phyloP scores from a whole-genome alignment of 35 echinoderm and acorn worm genomes.

The Ptychodera flava region DNA sequence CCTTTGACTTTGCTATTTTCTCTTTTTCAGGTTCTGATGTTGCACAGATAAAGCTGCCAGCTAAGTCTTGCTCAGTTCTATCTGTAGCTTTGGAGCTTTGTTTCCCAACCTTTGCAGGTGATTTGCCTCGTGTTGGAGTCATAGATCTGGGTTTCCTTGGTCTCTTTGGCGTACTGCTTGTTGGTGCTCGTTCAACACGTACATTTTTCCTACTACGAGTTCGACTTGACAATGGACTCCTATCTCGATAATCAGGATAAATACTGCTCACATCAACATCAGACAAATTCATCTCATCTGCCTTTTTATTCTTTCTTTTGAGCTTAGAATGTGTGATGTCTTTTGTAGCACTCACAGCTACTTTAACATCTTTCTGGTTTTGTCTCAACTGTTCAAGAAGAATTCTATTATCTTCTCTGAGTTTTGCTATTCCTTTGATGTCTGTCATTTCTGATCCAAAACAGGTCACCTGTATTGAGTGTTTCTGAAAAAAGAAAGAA shows the following conservation, averaged over 20 bases:
- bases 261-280: background rate
- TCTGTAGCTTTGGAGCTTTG: background rate
- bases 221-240: background rate
- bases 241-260: background rate
- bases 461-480: too few relatives aligned
- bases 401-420: background rate
- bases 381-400: background rate
- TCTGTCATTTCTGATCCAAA: background rate
- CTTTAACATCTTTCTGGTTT: background rate
- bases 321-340: background rate
- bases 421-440: background rate
- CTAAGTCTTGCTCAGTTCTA: background rate
- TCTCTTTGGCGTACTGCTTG: background rate
- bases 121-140: background rate
- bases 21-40: too few relatives aligned
- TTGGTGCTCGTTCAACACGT: background rate
- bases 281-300: background rate
- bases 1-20: background rate
- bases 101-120: background rate
- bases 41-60: background rate
- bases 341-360: background rate
- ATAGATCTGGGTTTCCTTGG: background rate
- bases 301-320: background rate
- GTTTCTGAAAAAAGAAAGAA: too few relatives aligned
- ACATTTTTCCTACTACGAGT: background rate